Conservation (phyloP, 1,140 invertebrate species). For the Apis mellifera region Amel_HAv3.1 CM009933.2:10770001-10770500, state of each 20-base stretch:
- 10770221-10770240: background rate
- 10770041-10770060: slow-evolving; percentile 20
- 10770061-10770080: background rate
- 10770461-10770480: no score
- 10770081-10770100: background rate
- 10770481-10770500: background rate
- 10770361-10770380: slow-evolving; percentile 6
- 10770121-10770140: slow-evolving; percentile 1
- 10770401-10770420: no score
- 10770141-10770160: background rate
- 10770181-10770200: slow-evolving; percentile 8
- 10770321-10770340: slow-evolving; percentile 26
- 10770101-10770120: background rate
- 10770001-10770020: slow-evolving; percentile 50
- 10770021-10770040: slow-evolving; percentile 42
- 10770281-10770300: slow-evolving; percentile 8
- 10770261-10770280: slow-evolving; percentile 8
- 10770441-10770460: no score
- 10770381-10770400: background rate
- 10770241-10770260: background rate
- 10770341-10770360: slow-evolving; percentile 29
- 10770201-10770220: background rate
- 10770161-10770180: background rate
- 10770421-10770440: background rate
- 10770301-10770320: slow-evolving; percentile 29